Conservation (phyloP, 1,140 invertebrate species). For the Cheumatopsyche charites region DNA sequence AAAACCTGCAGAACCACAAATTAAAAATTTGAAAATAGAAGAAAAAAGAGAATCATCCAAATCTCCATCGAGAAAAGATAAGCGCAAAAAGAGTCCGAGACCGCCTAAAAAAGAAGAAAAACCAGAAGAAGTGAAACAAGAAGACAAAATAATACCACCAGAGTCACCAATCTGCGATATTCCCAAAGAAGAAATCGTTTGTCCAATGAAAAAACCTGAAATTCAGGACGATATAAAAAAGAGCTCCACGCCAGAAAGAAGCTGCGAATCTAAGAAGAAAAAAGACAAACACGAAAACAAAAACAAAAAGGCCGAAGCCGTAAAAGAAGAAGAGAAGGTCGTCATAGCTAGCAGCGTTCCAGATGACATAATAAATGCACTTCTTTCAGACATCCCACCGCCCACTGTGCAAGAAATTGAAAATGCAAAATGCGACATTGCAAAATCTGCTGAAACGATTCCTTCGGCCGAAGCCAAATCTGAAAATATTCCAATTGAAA, state of each 20-base stretch:
- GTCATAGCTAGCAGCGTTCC: background rate
- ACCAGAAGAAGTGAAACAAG: slow-evolving; percentile 3
- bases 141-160: background rate
- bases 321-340: background rate
- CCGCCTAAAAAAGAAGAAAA: slow-evolving; percentile 26
- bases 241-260: background rate
- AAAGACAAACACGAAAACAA: background rate
- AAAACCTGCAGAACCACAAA: background rate
- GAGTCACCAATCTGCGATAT: too few species aligned
- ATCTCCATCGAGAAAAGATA: slow-evolving; percentile 29
- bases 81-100: slow-evolving; percentile 25
- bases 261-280: background rate
- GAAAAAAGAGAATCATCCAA: background rate
- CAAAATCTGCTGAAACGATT: background rate
- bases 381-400: background rate
- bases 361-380: background rate
- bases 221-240: background rate
- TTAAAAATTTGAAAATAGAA: slow-evolving; percentile 5
- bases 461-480: too few species aligned
- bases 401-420: background rate
- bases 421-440: background rate
- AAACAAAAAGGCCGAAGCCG: background rate
- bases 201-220: background rate
- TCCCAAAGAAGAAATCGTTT: background rate
- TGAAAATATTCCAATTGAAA: background rate